phyloP scores from a whole-genome alignment of 1,140 invertebrate species.

The Euglossa dilemma region DNA sequence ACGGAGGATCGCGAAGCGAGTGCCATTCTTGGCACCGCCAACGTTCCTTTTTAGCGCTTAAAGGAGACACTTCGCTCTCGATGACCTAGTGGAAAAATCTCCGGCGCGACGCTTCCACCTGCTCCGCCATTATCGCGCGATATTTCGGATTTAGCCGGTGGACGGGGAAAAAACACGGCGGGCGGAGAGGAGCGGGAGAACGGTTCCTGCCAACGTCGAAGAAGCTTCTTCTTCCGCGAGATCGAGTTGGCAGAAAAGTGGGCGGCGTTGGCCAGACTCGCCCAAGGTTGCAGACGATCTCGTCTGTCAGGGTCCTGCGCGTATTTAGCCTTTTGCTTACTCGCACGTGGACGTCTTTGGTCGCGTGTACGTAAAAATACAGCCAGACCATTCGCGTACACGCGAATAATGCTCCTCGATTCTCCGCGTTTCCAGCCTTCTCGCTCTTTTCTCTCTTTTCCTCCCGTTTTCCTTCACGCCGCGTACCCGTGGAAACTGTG shows the following conservation, averaged over 20 bases:
- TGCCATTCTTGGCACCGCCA: slow-evolving; percentile 6
- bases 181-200: no score
- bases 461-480: no score
- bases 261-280: slow-evolving; percentile 47
- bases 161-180: neutral
- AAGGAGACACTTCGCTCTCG: neutral
- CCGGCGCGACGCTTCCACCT: slow-evolving; percentile 3
- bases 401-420: neutral
- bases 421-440: no score
- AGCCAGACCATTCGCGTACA: neutral
- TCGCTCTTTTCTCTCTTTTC: neutral
- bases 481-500: neutral
- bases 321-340: slow-evolving; percentile 28
- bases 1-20: neutral
- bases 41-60: neutral
- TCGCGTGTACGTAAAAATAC: slow-evolving; percentile 30
- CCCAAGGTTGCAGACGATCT: slow-evolving; percentile 45
- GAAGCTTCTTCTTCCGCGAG: slow-evolving; percentile 29
- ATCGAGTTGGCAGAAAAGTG: slow-evolving; percentile 42
- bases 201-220: slow-evolving; percentile 37
- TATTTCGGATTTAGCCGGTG: slow-evolving; percentile 37
- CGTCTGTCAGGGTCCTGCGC: slow-evolving; percentile 32
- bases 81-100: neutral
- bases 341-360: neutral
- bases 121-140: slow-evolving; percentile 40